Conservation (phyloP, 1,140 invertebrate species). For the Antheraea mylitta region DNA sequence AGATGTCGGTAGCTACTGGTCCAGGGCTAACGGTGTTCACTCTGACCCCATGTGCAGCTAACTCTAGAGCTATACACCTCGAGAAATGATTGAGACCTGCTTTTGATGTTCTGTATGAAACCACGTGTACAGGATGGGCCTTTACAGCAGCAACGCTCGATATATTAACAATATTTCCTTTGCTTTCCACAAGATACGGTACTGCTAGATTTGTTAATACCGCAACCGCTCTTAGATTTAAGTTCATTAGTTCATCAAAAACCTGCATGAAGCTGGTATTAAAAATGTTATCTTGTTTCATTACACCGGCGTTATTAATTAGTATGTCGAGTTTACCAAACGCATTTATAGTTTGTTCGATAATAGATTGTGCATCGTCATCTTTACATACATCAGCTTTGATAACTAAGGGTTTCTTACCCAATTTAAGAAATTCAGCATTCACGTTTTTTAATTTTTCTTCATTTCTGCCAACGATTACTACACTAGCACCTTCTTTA, state of each 20-base stretch:
- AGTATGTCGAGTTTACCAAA: not conserved
- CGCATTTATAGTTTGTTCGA: constrained; percentile 8
- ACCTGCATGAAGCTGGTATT: not conserved
- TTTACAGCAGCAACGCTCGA: constrained; percentile 79
- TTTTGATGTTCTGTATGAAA: constrained; percentile 87
- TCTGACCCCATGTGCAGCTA: constrained; percentile 82
- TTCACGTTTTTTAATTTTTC: not conserved
- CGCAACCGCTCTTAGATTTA: constrained; percentile 7
- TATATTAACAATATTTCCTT: constrained; percentile 87
- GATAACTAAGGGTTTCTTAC: constrained; percentile 12
- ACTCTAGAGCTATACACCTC: constrained; percentile 81
- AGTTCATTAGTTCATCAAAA: constrained; percentile 7
- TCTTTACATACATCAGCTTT: constrained; percentile 13
- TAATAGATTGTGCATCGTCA: constrained; percentile 4
- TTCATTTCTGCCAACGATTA: constrained; percentile 2
- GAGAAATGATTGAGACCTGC: constrained; percentile 87
- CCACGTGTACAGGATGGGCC: constrained; percentile 41
- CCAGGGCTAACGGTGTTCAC: constrained; percentile 87
- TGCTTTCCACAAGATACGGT: constrained; percentile 34
- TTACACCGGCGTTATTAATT: constrained; percentile 14
- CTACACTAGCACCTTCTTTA: not conserved
- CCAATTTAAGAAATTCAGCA: constrained; percentile 8
- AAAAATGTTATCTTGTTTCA: not conserved
- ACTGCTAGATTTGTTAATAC: constrained; percentile 7
- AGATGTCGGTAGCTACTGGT: constrained; percentile 81